phyloP scores from a whole-genome alignment of 2,113 vertebrate species.

The Ochotona curzoniae region DNA sequence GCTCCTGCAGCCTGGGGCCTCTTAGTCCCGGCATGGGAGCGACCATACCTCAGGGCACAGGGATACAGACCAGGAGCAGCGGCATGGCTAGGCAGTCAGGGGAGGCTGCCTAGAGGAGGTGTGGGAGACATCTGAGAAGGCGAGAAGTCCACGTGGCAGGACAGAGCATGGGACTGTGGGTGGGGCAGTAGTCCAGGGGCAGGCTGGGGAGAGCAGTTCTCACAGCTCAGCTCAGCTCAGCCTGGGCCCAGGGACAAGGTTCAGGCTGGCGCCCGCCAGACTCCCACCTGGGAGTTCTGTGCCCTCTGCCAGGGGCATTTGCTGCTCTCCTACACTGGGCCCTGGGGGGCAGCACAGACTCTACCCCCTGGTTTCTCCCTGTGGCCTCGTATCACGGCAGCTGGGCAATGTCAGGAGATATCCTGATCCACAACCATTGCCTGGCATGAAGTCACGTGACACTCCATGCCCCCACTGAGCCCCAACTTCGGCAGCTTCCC shows the following conservation, averaged over 20 bases:
- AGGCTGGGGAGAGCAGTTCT: not conserved
- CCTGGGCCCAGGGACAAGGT: not conserved
- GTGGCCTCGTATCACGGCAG: too few relatives aligned
- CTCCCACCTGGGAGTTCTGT: not conserved
- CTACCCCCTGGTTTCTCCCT: too few relatives aligned
- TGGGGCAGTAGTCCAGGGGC: not conserved
- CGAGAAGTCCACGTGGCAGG: too few relatives aligned
- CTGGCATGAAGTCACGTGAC: not conserved
- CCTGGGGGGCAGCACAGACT: not conserved
- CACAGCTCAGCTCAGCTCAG: not conserved
- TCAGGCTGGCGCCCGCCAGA: not conserved
- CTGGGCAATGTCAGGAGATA: not conserved
- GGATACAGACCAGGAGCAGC: too few relatives aligned
- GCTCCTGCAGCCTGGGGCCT: too few relatives aligned
- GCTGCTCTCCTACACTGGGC: fast-evolving
- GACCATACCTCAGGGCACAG: not conserved
- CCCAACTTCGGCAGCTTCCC: too few relatives aligned
- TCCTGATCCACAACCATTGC: not conserved
- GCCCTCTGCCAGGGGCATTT: not conserved
- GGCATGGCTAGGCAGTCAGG: too few relatives aligned
- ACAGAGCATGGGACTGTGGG: not conserved
- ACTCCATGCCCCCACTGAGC: too few relatives aligned
- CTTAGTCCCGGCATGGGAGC: too few relatives aligned
- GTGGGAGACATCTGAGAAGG: not conserved
- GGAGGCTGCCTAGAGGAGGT: not conserved